Evolutionary conservation across 2,797 vertebrate species (phyloP), one percentile per base, ranked within the genome.

Genomic region (Crypturellus tataupa): DNA sequence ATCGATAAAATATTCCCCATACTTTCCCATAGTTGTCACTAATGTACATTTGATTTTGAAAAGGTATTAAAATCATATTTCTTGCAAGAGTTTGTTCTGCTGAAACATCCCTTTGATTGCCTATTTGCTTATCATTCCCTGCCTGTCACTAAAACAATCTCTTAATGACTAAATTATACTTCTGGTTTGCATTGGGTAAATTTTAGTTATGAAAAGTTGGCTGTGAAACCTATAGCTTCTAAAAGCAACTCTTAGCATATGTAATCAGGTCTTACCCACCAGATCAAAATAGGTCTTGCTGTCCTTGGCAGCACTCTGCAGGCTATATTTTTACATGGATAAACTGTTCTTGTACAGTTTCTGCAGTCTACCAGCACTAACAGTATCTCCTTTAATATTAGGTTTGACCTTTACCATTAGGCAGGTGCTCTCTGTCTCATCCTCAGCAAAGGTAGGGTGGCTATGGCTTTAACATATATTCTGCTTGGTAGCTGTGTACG

Each of bases 341-440:
- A 87, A 91, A 68, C 56, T 91, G 80, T 79, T 94, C 84, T 80
- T 79, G 35, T 85, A 83, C 44, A 70, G 33, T 90, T 94, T 94
- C 51, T 75, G 42, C 27, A 70, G 33, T 25, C 10, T 12, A 53
- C 20, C 21, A 72, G 59, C 9, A n/a, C 24, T 20, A 86, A 39
- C 70, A 70, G 12, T 21, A 5, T 77, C 51, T 89, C 65, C 33
- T 87, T 67, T 75, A 79, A 20, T 69, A 80, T 39, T 35, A 67
- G 69, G 17, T 12, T 56, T 24, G n/a, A 10, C 62, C 37, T 87
- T 73, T 75, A 76, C 14, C 65, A 80, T 42, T 29, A 67, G 69
- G 17, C 15, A 89, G 76, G 7, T 79, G 21, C 14, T 77, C 64
- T 73, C 47, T 68, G 9, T 62, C 27, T 89, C 67, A 46, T 51